These are phyloP conservation scores for Tyto alba DNA, from an alignment of 2,113 vertebrate species.

Conservation along the genomic window DNA sequence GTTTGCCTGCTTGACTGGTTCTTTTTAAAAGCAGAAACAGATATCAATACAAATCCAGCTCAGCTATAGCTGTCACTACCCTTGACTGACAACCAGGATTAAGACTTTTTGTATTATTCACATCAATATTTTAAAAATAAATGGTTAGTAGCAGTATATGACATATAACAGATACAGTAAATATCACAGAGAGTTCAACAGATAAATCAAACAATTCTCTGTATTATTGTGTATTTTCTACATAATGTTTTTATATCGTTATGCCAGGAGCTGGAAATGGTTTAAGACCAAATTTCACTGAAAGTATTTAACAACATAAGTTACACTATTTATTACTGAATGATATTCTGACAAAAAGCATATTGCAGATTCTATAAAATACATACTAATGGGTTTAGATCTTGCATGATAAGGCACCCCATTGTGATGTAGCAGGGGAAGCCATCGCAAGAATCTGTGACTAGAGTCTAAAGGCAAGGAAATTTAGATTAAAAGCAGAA, in stretches of 20 bases:
- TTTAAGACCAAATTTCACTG: neutral
- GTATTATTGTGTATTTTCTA: neutral
- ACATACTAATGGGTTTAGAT: neutral
- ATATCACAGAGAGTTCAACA: neutral
- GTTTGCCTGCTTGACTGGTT: neutral
- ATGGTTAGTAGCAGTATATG: neutral
- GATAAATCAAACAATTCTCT: neutral
- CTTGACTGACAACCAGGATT: rapidly evolving
- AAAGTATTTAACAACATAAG: neutral
- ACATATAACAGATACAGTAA: neutral
- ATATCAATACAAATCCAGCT: neutral
- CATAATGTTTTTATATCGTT: neutral
- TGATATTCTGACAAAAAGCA: neutral
- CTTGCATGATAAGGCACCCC: neutral
- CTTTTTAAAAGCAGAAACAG: neutral
- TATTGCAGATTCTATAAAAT: neutral
- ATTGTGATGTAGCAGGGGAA: neutral
- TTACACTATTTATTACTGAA: neutral
- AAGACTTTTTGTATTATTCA: neutral
- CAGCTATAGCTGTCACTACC: rapidly evolving
- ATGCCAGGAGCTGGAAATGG: neutral
- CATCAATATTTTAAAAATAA: neutral
- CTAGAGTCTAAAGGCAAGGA: neutral
- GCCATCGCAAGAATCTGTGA: neutral
- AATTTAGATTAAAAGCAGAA: neutral